Conservation (phyloP, 2,797 vertebrate genomes). For the Gallinago stenura region DNA sequence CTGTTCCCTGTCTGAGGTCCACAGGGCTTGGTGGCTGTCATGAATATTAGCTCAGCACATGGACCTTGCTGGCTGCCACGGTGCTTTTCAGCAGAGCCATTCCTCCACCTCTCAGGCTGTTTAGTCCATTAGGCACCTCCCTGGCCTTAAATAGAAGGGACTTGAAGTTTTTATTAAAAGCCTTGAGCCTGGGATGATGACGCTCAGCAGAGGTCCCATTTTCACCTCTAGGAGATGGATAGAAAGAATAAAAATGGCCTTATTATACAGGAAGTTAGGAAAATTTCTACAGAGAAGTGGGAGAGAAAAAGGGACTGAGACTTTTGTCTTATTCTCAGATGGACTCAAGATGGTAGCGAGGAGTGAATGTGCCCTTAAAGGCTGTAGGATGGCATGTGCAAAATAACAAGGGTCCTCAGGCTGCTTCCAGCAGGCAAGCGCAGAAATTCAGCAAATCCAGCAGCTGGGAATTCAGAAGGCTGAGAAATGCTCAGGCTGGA, state of each 20-base stretch:
- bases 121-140: slow-evolving; percentile 27
- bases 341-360: background rate
- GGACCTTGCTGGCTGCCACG: background rate
- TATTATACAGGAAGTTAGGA: background rate
- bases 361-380: background rate
- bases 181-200: background rate
- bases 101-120: background rate
- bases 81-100: background rate
- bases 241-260: slow-evolving; percentile 14
- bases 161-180: background rate
- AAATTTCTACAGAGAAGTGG: background rate
- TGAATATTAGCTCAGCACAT: background rate
- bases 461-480: background rate
- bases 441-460: background rate
- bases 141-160: background rate
- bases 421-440: background rate
- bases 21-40: accelerated
- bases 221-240: background rate
- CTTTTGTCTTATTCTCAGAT: background rate
- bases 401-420: background rate
- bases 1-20: background rate
- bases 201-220: background rate
- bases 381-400: background rate
- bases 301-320: background rate
- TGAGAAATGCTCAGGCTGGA: background rate